A percentile compares a stretch with the other conserved stretches of the same genome.
Evolutionary conservation across 1,140 invertebrate species (phyloP).

Genomic region (Platorchestia sp.): DNA sequence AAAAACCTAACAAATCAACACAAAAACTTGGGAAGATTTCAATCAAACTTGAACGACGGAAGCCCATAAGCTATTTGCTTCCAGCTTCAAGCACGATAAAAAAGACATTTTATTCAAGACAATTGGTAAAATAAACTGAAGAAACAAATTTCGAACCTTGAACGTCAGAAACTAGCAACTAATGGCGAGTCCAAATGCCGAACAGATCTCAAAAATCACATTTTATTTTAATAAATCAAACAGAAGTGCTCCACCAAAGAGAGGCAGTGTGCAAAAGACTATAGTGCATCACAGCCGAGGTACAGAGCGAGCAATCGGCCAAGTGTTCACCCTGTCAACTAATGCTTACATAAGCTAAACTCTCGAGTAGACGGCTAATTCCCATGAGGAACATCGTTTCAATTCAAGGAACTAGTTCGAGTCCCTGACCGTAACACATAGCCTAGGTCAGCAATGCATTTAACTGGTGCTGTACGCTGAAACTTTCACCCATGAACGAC

Average conservation of each 20-base stretch:
- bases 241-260: background rate
- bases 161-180: background rate
- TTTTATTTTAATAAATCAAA: background rate
- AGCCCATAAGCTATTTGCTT: background rate
- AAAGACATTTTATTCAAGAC: conserved; percentile 13
- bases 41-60: conserved; percentile 5
- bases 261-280: background rate
- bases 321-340: background rate
- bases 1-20: conserved; percentile 22
- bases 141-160: background rate
- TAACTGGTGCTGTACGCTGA: background rate
- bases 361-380: background rate
- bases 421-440: background rate
- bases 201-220: background rate
- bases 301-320: background rate
- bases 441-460: background rate
- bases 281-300: background rate
- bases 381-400: background rate
- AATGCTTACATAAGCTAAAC: background rate
- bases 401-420: background rate
- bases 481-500: background rate
- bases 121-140: background rate
- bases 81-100: background rate
- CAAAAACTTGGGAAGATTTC: conserved; percentile 19
- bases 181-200: background rate